Conservation (phyloP, 1,140 invertebrate species). For the Dolichoris vasculosae region DNA sequence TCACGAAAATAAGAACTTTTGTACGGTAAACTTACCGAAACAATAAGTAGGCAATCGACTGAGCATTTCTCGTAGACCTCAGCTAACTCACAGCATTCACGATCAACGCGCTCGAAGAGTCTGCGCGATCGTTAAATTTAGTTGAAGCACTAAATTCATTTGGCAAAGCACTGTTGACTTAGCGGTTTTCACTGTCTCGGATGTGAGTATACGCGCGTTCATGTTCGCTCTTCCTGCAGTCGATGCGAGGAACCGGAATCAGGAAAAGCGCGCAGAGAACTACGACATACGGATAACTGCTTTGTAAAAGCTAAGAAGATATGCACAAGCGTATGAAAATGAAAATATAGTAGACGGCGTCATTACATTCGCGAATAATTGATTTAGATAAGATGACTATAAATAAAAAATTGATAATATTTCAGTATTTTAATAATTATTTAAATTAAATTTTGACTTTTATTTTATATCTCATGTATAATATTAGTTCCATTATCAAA, state of each 20-base stretch:
- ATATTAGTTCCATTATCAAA: too few species aligned
- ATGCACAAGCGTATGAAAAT: background rate
- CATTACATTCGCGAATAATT: too few species aligned
- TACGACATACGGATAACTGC: background rate
- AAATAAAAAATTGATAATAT: too few species aligned
- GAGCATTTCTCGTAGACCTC: background rate
- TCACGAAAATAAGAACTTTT: background rate
- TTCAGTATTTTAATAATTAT: too few species aligned
- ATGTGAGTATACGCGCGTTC: conserved; percentile 50
- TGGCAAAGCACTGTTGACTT: conserved; percentile 52
- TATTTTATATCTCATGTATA: too few species aligned
- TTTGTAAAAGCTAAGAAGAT: background rate
- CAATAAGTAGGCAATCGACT: background rate
- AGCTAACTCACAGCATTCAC: background rate
- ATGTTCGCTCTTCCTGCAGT: background rate
- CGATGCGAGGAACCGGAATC: background rate
- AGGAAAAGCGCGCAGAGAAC: background rate
- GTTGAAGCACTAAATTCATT: conserved; percentile 34
- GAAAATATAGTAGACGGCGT: background rate
- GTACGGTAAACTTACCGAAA: background rate
- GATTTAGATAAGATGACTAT: too few species aligned
- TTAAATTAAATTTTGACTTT: too few species aligned
- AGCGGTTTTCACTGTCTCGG: conserved; percentile 65
- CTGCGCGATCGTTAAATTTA: conserved; percentile 1
- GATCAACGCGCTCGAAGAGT: background rate